Base-by-base conservation (phyloP, 1,140 invertebrate species). In the Bathynomus jamesi region DNA sequence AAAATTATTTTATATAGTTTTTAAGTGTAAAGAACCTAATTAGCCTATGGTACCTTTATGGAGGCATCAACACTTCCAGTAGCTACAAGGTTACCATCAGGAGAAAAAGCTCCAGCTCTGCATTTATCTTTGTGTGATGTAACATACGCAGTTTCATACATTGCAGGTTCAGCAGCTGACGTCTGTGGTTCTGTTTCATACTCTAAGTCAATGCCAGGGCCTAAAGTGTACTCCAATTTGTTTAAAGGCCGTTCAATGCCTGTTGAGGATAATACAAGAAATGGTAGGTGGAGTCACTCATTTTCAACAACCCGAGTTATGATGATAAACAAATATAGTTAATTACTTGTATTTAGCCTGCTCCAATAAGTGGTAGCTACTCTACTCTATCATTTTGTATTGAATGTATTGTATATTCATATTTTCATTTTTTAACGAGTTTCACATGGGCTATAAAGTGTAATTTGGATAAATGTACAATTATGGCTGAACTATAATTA, bases 61-160 rank as follows among this genome's bases (percentile, higher is more conserved):
- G 61, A 71, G 8, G 63, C 61, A 62, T 71, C 61, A 32, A 71
- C 32, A n/a, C 40, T 61, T 25, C 97, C 97, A 1, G 96, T 99
- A 0, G 96, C 96, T n/a, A 99, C 93, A 0, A 99, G 83, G 78
- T 96, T 91, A 0, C 96, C 97, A 85, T 97, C 95, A 8, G 87
- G 83, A 76, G 94, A 97, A 81, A 99, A 99, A 3, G 67, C 67
- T 28, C 67, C 67, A 4, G 67, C 60, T 4, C 62, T 40, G 21
- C 67, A 69, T 30, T 69, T 69, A 46, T 69, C 67, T 61, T 99
- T 99, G 81, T 99, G 97, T 3, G 95, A 95, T 4, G 97, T 99
- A 0, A 99, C 95, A 82, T 99, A 99, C 2, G 95, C 96, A 0
- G 97, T 99, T 84, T 99, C 96, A 82, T 99, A 99, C 13, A 93